These are phyloP conservation scores for Serranochromis macrocephalus DNA, from an alignment of 2,113 vertebrate genomes.

Conservation along the genomic window DNA sequence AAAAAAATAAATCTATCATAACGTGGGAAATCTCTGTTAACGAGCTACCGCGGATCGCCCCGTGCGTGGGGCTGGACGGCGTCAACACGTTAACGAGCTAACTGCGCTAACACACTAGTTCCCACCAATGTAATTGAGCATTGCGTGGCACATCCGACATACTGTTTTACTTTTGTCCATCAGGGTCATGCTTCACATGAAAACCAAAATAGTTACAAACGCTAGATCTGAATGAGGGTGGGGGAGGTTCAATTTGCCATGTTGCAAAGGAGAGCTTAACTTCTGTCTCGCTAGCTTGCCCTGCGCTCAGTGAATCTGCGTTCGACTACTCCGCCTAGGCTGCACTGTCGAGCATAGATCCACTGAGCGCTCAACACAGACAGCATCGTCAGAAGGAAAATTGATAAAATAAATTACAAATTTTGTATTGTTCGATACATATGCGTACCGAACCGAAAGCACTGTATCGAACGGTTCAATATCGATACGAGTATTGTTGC, in stretches of 20 bases:
- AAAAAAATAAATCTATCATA: neutral
- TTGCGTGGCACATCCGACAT: neutral
- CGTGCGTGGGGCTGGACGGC: neutral
- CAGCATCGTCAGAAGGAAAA: no score
- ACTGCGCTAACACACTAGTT: neutral
- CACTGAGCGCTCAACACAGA: no score
- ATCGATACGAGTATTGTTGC: no score
- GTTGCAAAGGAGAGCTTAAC: neutral
- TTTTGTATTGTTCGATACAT: no score
- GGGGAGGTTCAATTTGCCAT: neutral
- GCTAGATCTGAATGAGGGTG: neutral
- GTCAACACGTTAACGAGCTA: neutral
- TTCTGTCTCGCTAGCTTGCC: neutral
- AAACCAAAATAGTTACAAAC: neutral
- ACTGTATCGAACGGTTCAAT: no score
- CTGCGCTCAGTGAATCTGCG: no score
- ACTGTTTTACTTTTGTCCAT: neutral
- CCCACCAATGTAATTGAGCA: neutral
- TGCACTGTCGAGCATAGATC: no score
- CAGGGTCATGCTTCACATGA: neutral
- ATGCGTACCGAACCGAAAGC: no score
- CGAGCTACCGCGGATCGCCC: neutral
- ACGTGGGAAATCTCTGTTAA: neutral
- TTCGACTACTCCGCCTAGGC: no score
- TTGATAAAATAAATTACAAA: no score